Percentiles rank a stretch among this genome's conserved stretches.
These are phyloP conservation scores for Gerris buenoi DNA, from an alignment of 1,140 invertebrate species.

Conservation along the genomic window DNA sequence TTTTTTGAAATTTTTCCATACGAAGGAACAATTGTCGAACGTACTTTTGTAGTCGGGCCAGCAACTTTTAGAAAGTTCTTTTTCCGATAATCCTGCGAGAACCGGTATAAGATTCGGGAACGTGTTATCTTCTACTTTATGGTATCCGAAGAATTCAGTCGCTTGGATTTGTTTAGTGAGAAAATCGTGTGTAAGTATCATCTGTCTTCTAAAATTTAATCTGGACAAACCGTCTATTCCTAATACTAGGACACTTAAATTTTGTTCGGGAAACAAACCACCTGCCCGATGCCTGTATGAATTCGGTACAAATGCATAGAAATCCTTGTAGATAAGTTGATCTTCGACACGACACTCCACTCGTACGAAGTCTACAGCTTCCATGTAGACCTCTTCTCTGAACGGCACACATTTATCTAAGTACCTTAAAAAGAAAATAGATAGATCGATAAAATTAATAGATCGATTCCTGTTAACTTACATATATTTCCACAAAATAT, in stretches of 20 bases:
- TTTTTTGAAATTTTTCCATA: conserved; percentile 39
- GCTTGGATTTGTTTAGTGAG: conserved; percentile 28
- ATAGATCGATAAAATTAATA: no score
- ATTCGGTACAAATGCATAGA: conserved; percentile 24
- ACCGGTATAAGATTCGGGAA: conserved; percentile 32
- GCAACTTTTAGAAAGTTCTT: conserved; percentile 25
- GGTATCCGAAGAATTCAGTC: conserved; percentile 31
- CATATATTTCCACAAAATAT: no score
- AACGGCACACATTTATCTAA: conserved; percentile 18
- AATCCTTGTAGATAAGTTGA: conserved; percentile 22
- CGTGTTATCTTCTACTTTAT: conserved; percentile 34
- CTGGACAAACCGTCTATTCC: conserved; percentile 48
- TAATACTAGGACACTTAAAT: conserved; percentile 45
- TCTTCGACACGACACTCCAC: conserved; percentile 14
- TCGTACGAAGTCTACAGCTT: conserved; percentile 22
- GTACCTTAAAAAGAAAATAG: conserved; percentile 19
- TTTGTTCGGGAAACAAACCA: conserved; percentile 10
- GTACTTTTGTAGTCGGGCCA: conserved; percentile 21
- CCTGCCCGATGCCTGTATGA: neutral
- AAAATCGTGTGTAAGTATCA: conserved; percentile 34
- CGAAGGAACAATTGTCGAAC: conserved; percentile 42
- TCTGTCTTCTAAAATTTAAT: conserved; percentile 39
- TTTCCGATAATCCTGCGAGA: conserved; percentile 32
- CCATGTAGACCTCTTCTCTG: conserved; percentile 6
- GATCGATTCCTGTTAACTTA: no score